These are phyloP conservation scores for Spheniscus humboldti DNA, from an alignment of 2,797 vertebrate species.

Conservation along the genomic window DNA sequence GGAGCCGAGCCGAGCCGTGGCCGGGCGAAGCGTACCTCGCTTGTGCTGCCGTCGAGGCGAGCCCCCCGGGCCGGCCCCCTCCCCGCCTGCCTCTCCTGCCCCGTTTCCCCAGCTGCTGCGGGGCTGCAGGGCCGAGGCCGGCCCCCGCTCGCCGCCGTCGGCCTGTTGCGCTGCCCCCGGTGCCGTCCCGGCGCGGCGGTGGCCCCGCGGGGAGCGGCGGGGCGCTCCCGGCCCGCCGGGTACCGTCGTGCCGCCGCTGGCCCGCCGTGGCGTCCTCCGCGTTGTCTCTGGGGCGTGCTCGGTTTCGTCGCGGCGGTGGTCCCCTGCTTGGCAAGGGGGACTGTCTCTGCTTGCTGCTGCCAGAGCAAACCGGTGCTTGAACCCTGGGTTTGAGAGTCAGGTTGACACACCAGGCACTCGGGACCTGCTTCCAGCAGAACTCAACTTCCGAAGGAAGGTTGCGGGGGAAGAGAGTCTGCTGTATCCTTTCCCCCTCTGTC, in stretches of 20 bases:
- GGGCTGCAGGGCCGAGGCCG: not conserved
- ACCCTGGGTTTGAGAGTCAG: not conserved
- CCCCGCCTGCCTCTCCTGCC: not conserved
- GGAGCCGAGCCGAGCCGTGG: no score
- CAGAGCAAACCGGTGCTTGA: not conserved
- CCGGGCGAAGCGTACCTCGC: no score
- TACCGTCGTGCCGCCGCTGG: not conserved
- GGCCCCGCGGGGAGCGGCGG: not conserved
- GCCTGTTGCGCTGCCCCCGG: not conserved
- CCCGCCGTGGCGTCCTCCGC: no score
- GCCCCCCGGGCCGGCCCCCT: not conserved
- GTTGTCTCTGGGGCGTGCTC: no score
- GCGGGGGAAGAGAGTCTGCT: not conserved
- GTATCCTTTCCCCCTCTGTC: not conserved
- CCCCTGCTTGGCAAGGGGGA: not conserved
- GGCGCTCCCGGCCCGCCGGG: not conserved
- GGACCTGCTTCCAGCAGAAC: not conserved
- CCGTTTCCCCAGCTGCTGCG: not conserved
- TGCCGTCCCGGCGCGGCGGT: not conserved
- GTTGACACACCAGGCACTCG: accelerated
- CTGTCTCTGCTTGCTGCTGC: not conserved
- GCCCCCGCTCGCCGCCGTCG: not conserved
- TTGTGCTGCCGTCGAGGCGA: not conserved
- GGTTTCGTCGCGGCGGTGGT: no score
- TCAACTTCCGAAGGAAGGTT: accelerated